These are phyloP conservation scores for Hyperoplus lanceolatus DNA, from an alignment of 2,797 vertebrate genomes.

Conservation along the genomic window DNA sequence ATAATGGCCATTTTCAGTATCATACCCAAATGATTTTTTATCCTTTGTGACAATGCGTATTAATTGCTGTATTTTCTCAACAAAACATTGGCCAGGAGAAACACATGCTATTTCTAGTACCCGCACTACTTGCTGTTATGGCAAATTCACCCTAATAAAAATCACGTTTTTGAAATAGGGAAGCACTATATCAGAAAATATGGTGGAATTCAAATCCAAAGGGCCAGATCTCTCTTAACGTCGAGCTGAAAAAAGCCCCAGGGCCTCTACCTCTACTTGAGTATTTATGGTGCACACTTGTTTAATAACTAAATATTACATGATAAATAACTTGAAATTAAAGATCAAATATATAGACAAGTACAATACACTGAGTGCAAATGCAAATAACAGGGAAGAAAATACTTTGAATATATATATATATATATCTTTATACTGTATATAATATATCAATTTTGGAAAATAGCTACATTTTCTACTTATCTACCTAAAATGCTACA, in stretches of 20 bases:
- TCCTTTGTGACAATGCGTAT: background rate
- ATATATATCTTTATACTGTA: constrained; percentile 7
- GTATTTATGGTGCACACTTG: constrained; percentile 22
- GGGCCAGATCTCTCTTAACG: too few species aligned
- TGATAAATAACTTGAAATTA: constrained; percentile 43
- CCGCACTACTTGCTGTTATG: background rate
- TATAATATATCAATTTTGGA: constrained; percentile 45
- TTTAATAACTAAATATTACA: constrained; percentile 21
- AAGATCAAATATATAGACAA: constrained; percentile 44
- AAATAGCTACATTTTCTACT: constrained; percentile 58
- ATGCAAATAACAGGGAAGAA: constrained; percentile 55
- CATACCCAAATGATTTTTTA: background rate
- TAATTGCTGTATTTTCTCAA: constrained; percentile 3
- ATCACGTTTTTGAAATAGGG: background rate
- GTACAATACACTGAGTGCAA: constrained; percentile 67
- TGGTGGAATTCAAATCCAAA: too few species aligned
- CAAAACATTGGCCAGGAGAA: background rate
- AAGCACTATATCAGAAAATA: too few species aligned
- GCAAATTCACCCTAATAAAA: background rate
- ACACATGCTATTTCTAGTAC: background rate
- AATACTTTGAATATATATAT: constrained; percentile 38
- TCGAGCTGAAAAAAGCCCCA: too few species aligned
- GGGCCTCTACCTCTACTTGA: background rate
- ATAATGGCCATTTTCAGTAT: background rate
- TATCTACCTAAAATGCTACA: constrained; percentile 59